Percentiles rank a stretch among this genome's conserved stretches.
Conservation (phyloP, 2,113 vertebrate genomes). For the Pampusana beccarii region DNA sequence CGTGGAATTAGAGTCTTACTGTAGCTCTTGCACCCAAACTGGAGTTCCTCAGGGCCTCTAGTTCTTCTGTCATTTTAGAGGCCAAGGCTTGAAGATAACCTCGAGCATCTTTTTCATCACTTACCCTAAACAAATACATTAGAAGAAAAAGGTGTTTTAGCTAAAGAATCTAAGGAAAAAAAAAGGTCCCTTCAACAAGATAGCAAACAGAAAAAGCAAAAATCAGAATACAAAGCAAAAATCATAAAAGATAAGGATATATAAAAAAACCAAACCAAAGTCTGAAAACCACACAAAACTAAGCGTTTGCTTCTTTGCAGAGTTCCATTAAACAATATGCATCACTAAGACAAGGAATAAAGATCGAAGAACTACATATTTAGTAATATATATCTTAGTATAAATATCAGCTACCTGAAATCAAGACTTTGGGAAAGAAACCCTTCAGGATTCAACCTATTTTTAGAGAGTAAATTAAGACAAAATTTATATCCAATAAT, state of each 20-base stretch:
- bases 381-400: not conserved
- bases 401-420: not conserved
- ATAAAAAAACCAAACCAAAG: no score
- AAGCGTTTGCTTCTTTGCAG: not conserved
- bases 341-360: not conserved
- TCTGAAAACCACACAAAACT: not conserved
- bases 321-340: not conserved
- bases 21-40: constrained; percentile 93
- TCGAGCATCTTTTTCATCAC: constrained; percentile 97
- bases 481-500: not conserved
- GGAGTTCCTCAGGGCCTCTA: constrained; percentile 93
- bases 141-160: not conserved
- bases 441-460: not conserved
- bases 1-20: constrained; percentile 71
- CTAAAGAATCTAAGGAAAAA: not conserved
- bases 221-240: not conserved
- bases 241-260: not conserved
- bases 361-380: not conserved
- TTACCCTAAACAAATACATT: constrained; percentile 82
- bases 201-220: not conserved
- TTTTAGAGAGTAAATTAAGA: not conserved
- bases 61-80: constrained; percentile 98
- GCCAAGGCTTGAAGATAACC: constrained; percentile 97
- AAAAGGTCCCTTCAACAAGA: not conserved
- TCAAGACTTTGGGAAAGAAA: not conserved